These are phyloP conservation scores for Hafferia zeledoni DNA, from an alignment of 2,797 vertebrate species.

Conservation along the genomic window DNA sequence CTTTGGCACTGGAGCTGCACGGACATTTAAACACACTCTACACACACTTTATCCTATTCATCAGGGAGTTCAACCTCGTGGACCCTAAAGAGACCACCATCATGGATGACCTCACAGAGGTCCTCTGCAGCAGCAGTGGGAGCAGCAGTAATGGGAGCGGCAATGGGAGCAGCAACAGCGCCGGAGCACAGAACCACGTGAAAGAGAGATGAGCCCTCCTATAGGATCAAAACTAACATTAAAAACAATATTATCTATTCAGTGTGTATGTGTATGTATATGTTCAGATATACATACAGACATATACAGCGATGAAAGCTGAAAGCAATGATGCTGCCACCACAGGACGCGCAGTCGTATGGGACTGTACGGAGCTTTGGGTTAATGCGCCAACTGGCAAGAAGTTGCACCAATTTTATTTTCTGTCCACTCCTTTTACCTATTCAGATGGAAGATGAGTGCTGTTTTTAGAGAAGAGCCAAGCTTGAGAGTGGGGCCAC, in stretches of 20 bases:
- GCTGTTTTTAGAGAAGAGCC: constrained; percentile 65
- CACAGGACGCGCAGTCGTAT: constrained; percentile 32
- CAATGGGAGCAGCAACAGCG: constrained; percentile 69
- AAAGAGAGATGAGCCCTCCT: constrained; percentile 94
- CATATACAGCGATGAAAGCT: constrained; percentile 48
- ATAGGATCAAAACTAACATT: constrained; percentile 54
- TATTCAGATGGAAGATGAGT: constrained; percentile 50
- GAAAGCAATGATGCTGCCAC: constrained; percentile 63
- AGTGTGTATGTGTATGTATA: constrained; percentile 63
- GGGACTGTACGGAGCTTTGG: constrained; percentile 65
- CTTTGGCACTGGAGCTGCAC: constrained; percentile 93
- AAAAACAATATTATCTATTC: constrained; percentile 39
- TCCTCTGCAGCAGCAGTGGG: constrained; percentile 86
- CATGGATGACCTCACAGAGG: constrained; percentile 98
- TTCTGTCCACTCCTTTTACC: constrained; percentile 52
- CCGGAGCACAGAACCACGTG: constrained; percentile 93
- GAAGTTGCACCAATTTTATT: constrained; percentile 72
- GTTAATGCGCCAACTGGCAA: constrained; percentile 48
- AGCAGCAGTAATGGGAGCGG: constrained; percentile 71
- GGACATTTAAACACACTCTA: constrained; percentile 99
- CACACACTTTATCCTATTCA: constrained; percentile 96
- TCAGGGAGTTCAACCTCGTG: constrained; percentile 97
- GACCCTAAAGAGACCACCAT: constrained; percentile 98
- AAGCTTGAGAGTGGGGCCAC: constrained; percentile 54
- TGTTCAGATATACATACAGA: constrained; percentile 56